A percentile compares a stretch with the other conserved stretches of the same genome.
Evolutionary conservation across 2,797 vertebrate genomes (phyloP).

Genomic region (Onychomys leucogaster): DNA sequence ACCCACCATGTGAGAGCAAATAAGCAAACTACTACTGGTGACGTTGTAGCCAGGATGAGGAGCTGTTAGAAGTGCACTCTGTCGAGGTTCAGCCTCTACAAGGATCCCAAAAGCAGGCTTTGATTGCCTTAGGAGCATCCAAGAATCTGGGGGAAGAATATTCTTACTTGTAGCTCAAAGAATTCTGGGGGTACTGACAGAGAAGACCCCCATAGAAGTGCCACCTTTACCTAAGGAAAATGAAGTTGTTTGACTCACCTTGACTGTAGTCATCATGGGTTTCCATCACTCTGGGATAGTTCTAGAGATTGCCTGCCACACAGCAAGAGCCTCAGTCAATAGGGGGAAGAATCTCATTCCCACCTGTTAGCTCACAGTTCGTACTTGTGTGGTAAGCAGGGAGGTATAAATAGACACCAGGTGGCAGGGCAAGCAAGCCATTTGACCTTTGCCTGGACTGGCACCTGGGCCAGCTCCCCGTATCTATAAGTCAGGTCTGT

Average conservation of each 20-base stretch:
- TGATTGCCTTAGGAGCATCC: neutral
- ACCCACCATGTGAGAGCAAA: neutral
- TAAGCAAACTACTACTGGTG: neutral
- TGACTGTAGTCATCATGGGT: neutral
- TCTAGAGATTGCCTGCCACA: neutral
- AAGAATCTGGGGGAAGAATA: neutral
- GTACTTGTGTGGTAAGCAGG: rapidly evolving
- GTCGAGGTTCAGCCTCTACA: neutral
- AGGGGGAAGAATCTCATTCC: neutral
- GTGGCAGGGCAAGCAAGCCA: conserved; percentile 76
- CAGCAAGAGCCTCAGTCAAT: conserved; percentile 46
- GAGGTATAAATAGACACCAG: conserved; percentile 82
- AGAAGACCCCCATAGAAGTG: neutral
- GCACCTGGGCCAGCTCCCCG: neutral
- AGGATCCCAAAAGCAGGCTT: neutral
- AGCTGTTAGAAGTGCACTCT: neutral
- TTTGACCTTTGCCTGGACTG: conserved; percentile 73
- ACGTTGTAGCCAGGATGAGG: neutral
- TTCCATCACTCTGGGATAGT: neutral
- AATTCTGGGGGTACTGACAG: neutral
- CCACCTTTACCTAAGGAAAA: neutral
- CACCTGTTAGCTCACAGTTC: conserved; percentile 47
- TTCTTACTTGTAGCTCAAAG: neutral
- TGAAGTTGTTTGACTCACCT: neutral
- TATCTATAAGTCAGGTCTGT: neutral